Percentiles rank a stretch among this genome's conserved stretches.
phyloP scores from a whole-genome alignment of 2,888 invertebrate genomes.

The Morinoia aosen region DNA sequence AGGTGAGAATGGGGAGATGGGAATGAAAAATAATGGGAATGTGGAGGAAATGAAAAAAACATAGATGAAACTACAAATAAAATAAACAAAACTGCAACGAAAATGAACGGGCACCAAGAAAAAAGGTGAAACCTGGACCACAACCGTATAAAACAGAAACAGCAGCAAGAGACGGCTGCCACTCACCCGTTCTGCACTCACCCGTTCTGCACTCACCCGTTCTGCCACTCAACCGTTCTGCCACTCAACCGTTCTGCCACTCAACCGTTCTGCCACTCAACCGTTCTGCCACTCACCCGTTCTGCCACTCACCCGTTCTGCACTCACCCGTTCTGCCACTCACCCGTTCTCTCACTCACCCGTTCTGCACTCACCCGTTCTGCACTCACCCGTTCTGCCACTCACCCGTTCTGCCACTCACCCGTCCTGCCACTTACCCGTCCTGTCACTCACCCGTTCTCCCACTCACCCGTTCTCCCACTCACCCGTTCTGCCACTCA shows the following conservation, averaged over 20 bases:
- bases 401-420: conserved; percentile 67
- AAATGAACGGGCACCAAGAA: too few species aligned
- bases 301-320: conserved; percentile 67
- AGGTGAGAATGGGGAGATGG: too few species aligned
- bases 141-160: too few species aligned
- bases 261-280: conserved; percentile 67
- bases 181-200: conserved; percentile 67
- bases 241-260: conserved; percentile 66
- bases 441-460: conserved; percentile 67
- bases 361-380: conserved; percentile 67
- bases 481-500: conserved; percentile 67
- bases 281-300: conserved; percentile 67
- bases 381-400: conserved; percentile 66
- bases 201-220: conserved; percentile 67
- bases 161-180: too few species aligned
- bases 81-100: too few species aligned
- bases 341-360: conserved; percentile 67
- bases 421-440: too few species aligned
- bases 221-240: conserved; percentile 67
- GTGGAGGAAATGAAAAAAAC: background rate
- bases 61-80: too few species aligned
- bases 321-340: too few species aligned
- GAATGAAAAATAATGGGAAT: background rate
- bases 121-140: too few species aligned
- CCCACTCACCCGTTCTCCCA: conserved; percentile 67